These are phyloP conservation scores for Campylomormyrus tamandua DNA, from an alignment of 2,113 vertebrate genomes.

Conservation along the genomic window DNA sequence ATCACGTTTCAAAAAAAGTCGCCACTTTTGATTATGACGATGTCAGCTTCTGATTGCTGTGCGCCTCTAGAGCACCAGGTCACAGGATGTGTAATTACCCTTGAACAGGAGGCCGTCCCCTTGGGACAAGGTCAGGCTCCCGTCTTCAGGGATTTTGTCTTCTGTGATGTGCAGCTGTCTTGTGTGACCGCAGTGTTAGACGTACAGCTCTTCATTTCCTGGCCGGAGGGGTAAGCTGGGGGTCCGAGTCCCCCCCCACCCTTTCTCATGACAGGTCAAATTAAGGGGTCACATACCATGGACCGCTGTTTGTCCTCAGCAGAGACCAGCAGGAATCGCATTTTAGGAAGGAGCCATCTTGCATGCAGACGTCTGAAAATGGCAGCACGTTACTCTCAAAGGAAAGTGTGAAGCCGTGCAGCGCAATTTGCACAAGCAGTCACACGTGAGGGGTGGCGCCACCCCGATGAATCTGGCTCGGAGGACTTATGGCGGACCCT, in stretches of 20 bases:
- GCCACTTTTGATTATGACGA: background rate
- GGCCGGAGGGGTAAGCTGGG: background rate
- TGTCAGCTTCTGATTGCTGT: background rate
- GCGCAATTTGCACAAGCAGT: background rate
- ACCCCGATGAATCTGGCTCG: background rate
- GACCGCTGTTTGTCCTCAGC: background rate
- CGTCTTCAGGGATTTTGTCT: background rate
- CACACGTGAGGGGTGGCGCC: background rate
- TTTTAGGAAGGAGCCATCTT: background rate
- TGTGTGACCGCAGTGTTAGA: background rate
- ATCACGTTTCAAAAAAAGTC: background rate
- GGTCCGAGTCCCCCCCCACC: background rate
- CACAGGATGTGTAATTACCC: background rate
- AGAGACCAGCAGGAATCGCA: background rate
- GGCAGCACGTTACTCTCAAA: background rate
- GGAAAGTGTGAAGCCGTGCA: background rate
- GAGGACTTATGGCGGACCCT: background rate
- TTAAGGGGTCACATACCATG: background rate
- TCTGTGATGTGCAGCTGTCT: background rate
- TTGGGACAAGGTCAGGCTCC: background rate
- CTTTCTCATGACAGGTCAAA: background rate
- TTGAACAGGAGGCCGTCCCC: background rate
- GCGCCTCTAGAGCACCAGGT: background rate
- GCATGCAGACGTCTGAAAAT: background rate
- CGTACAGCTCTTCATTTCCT: background rate